These are phyloP conservation scores for Megathymus violae DNA, from an alignment of 1,140 invertebrate genomes.

Conservation along the genomic window DNA sequence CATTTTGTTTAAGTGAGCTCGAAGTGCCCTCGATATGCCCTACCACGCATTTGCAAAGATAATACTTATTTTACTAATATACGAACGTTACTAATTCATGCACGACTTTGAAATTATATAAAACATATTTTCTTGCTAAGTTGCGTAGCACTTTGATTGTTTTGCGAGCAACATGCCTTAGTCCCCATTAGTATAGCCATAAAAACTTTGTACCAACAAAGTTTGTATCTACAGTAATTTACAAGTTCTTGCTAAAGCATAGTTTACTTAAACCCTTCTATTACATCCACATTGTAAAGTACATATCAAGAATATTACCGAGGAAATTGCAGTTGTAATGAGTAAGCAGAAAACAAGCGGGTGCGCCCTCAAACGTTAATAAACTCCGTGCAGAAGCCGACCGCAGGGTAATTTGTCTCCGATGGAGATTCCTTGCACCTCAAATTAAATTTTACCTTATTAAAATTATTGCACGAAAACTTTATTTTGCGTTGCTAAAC, in stretches of 20 bases:
- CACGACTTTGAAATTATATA: too few species aligned
- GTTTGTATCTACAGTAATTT: neutral
- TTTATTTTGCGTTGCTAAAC: conserved; percentile 43
- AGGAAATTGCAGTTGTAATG: conserved; percentile 47
- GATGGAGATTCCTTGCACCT: conserved; percentile 63
- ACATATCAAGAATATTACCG: conserved; percentile 21
- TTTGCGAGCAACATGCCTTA: neutral
- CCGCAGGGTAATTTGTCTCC: conserved; percentile 72
- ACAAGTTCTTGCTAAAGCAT: conserved; percentile 12
- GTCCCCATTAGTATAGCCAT: neutral
- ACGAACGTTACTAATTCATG: too few species aligned
- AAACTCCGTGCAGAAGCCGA: conserved; percentile 44
- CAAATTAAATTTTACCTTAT: conserved; percentile 66
- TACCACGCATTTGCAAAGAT: too few species aligned
- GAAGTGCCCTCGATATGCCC: too few species aligned
- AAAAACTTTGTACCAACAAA: neutral
- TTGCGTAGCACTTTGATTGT: too few species aligned
- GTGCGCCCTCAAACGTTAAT: conserved; percentile 47
- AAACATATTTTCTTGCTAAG: neutral
- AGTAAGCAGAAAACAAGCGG: conserved; percentile 53
- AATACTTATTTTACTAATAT: too few species aligned
- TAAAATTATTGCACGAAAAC: conserved; percentile 54
- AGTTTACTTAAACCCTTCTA: neutral
- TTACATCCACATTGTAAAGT: neutral
- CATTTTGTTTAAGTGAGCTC: too few species aligned